A percentile compares a stretch with the other conserved stretches of the same genome.
phyloP scores from a whole-genome alignment of 2,888 invertebrate genomes.

The Biston betularia region DNA sequence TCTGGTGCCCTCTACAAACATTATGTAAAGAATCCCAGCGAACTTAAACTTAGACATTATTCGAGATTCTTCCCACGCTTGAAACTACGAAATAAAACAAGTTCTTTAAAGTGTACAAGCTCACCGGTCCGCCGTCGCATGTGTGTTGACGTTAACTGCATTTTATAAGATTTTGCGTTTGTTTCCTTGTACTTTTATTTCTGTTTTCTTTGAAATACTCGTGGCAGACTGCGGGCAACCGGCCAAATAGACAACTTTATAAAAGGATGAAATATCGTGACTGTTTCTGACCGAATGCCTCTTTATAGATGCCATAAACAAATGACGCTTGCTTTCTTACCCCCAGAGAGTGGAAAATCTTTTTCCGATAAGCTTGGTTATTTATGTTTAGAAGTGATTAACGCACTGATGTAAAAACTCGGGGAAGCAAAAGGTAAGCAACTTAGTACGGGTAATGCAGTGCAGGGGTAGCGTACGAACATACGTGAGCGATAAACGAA shows the following conservation, averaged over 20 bases:
- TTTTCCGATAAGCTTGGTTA: constrained; percentile 14
- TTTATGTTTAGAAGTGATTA: constrained; percentile 42
- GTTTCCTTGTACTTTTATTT: constrained; percentile 71
- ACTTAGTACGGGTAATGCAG: constrained; percentile 65
- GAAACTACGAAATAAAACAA: constrained; percentile 69
- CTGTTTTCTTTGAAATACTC: constrained; percentile 73
- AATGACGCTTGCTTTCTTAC: constrained; percentile 48
- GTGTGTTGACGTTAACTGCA: constrained; percentile 79
- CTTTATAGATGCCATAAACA: constrained; percentile 59
- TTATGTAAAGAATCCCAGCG: constrained; percentile 53
- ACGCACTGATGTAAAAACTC: constrained; percentile 61
- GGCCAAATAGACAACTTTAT: constrained; percentile 79
- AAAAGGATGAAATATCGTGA: constrained; percentile 69
- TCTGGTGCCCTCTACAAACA: constrained; percentile 38
- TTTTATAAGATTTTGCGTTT: constrained; percentile 79
- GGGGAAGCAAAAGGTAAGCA: constrained; percentile 59
- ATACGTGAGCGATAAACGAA: constrained; percentile 81
- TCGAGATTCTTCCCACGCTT: constrained; percentile 60
- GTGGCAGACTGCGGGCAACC: constrained; percentile 69
- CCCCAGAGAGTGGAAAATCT: constrained; percentile 26
- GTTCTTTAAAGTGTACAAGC: constrained; percentile 63
- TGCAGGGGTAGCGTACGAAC: constrained; percentile 65
- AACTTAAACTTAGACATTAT: constrained; percentile 62
- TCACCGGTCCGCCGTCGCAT: constrained; percentile 63
- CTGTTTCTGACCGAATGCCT: constrained; percentile 65